Percentiles rank a stretch among this genome's conserved stretches.
These are phyloP conservation scores for Nemoura dubitans DNA, from an alignment of 2,888 invertebrate genomes.

Conservation along the genomic window DNA sequence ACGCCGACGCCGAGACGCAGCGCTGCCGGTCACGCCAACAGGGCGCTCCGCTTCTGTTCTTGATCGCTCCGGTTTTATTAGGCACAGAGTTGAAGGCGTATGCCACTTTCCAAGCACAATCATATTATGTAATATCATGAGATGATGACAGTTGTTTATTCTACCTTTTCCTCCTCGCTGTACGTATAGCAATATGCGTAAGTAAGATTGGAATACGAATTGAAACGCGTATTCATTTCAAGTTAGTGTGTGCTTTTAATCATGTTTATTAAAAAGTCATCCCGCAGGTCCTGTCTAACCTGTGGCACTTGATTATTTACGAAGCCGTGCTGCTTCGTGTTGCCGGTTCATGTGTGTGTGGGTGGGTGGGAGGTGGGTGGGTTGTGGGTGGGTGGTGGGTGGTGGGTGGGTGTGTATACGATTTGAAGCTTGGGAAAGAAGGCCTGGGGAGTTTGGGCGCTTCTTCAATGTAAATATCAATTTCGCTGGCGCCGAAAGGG, in stretches of 20 bases:
- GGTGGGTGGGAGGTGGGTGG: not conserved
- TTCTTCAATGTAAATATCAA: slow-evolving; percentile 32
- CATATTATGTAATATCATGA: not conserved
- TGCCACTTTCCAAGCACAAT: not conserved
- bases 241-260: slow-evolving; percentile 27
- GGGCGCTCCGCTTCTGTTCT: not conserved
- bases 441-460: not conserved
- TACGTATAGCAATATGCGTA: too few species aligned
- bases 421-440: not conserved
- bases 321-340: not conserved
- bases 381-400: not conserved
- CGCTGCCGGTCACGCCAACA: slow-evolving; percentile 3
- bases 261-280: slow-evolving; percentile 30
- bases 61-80: not conserved
- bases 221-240: too few species aligned
- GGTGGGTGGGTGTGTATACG: not conserved
- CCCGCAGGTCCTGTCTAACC: not conserved
- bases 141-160: not conserved
- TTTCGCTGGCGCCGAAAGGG: not conserved
- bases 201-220: too few species aligned
- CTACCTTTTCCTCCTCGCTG: not conserved
- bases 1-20: too few species aligned
- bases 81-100: not conserved
- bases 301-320: slow-evolving; percentile 21
- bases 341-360: not conserved